Evolutionary conservation across 2,797 vertebrate species (phyloP), one percentile per base, ranked within the genome.

Genomic region (Myotis findleyi): DNA sequence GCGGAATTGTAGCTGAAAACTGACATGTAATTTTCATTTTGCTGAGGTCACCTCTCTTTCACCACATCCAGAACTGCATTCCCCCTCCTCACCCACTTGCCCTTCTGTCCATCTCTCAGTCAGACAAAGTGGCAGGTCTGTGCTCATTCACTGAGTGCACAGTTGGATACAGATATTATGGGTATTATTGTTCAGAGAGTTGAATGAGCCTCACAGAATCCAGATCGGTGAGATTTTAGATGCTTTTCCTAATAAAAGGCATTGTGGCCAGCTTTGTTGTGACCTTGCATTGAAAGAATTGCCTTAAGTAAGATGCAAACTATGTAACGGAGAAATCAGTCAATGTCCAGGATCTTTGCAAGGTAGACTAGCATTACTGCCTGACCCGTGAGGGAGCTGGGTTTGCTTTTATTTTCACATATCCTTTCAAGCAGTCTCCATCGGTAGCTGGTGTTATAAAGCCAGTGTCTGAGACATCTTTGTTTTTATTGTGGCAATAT

Each of bases 111-210:
- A 98, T 6, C 0, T 99, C 14, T 96, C 98, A 0, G 96, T 99
- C 77, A 98, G 98, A 76, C 98, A 98, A 97, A 99, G 98, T 0
- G 98, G 98, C 0, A 97, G 98, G 0, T 99, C 99, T 98, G 95
- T 99, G 53, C 33, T 99, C 71, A 99, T 99, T 96, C 98, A 98
- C 82, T 98, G 99, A 97, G 98, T 97, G 99, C 21, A 98, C 98
- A n/a, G 98, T 98, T 95, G 98, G 98, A 18, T 99, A 98, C 97
- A 98, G 98, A 98, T 99, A 98, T 93, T 99, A 98, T 97, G 99
- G 98, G 98, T 99, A 98, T 93, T 99, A 99, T 98, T 99, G 98
- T 9, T 98, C 98, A 0, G 97, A 98, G 98, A 98, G 98, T 53
- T 93, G 99, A 76, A 12, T 75, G 93, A 90, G 25, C 76, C 66